Base-by-base conservation (phyloP, 2,888 invertebrate species). In the Phalera bucephala region DNA sequence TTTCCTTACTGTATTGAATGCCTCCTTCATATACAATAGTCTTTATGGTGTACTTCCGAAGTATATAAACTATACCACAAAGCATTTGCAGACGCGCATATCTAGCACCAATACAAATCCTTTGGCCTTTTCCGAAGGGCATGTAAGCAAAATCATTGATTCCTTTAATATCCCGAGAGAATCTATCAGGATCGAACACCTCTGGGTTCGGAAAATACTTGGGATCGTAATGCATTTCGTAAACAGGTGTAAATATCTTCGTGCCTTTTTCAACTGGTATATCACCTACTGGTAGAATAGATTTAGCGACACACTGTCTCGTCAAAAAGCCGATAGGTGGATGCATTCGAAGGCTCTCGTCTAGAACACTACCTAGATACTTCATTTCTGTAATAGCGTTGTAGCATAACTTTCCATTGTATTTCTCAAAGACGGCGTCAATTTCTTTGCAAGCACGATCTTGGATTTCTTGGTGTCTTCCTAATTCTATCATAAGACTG, bases 61-160 rank as follows among this genome's bases (percentile, higher is more conserved):
- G 27, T 0, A 77, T 36, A 38, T 78, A 63, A 1, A 65, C 46
- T 7, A 76, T 31, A 0, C 70, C 72, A 20, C 69, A 47, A 23
- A 72, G 62, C 0, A 70, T 48, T 43, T 80, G 81, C 4, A 79
- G 36, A 6, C 53, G 54, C 0, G 78, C 77, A 34, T 69, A 77
- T 38, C 76, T 67, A 42, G 63, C 55, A 41, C 90, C 90, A 1
- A 90, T 77, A 42, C 90, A 91, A 10, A 72, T 61, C 20, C 90
- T 64, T 2, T 77, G 74, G 0, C 90, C 90, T 53, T 67, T 80
- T 0, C 90, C 90, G 46, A 90, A 91, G 0, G 90, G 86, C 54
- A 84, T 52, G 35, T 77, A 90, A 0, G 67, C 63, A 15, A 61
- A 50, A 12, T 77, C 75, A 27, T 46, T 64, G 0, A 68, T 45